Percentiles rank a stretch among this genome's conserved stretches.
Evolutionary conservation across 53 echinoderm and acorn worm genomes (phyloP).

Genomic region (Zoroaster sp.): DNA sequence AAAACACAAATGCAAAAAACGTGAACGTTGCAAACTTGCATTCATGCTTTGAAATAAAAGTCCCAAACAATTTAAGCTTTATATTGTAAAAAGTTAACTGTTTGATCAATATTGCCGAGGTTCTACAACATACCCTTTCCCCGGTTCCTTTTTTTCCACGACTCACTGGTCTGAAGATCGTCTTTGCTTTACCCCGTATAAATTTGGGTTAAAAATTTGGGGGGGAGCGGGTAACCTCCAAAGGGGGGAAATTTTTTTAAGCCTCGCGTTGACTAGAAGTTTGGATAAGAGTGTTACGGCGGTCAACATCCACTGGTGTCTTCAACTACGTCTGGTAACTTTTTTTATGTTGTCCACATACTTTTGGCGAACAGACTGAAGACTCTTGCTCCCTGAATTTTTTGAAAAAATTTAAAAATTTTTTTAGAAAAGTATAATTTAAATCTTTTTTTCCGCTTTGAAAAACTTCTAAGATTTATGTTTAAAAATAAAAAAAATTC

Average conservation of each 20-base stretch:
- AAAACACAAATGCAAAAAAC: no score
- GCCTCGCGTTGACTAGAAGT: neutral
- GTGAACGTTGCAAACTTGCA: no score
- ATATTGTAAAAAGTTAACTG: neutral
- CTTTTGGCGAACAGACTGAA: conserved; percentile 33
- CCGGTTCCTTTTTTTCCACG: neutral
- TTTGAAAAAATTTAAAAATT: no score
- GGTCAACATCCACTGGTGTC: neutral
- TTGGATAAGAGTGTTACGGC: conserved; percentile 37
- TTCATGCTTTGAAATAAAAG: no score
- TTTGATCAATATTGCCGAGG: no score
- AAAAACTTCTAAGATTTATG: no score
- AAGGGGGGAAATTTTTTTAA: conserved; percentile 4
- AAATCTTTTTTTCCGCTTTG: no score
- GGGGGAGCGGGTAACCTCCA: neutral
- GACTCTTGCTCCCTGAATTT: conserved; percentile 4
- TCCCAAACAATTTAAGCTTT: no score
- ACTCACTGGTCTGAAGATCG: neutral
- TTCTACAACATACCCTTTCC: neutral
- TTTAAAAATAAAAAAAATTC: no score
- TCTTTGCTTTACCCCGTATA: conserved; percentile 18
- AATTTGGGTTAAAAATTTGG: conserved; percentile 1
- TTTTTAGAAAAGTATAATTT: no score
- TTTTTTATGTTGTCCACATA: conserved; percentile 21
- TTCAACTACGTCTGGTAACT: neutral